These are phyloP conservation scores for Astreopora myriophthalma DNA, from an alignment of 64 coral and sea anemone species.

Conservation along the genomic window DNA sequence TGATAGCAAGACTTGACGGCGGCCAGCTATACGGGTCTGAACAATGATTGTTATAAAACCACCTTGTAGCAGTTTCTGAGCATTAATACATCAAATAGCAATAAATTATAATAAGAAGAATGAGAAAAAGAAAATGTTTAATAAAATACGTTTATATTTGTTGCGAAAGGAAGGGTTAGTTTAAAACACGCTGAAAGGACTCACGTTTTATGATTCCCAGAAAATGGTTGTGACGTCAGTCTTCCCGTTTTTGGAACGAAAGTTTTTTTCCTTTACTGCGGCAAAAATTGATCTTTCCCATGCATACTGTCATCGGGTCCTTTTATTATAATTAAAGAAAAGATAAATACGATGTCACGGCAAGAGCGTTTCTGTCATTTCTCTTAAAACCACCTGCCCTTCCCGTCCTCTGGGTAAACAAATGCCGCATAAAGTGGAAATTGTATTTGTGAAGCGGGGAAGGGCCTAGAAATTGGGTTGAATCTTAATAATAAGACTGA, in stretches of 20 bases:
- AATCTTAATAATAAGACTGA: neutral
- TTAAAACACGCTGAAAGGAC: neutral
- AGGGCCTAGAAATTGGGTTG: neutral
- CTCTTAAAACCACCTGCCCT: neutral
- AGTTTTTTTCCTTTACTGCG: neutral
- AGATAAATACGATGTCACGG: neutral
- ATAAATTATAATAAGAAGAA: neutral
- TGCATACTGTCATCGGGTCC: neutral
- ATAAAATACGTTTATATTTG: neutral
- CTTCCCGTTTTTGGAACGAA: neutral
- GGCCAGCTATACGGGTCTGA: too few relatives aligned
- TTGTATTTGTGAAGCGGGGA: neutral
- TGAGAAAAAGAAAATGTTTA: neutral
- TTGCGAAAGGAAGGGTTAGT: neutral
- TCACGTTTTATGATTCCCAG: neutral
- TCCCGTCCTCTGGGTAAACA: neutral
- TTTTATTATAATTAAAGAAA: constrained; percentile 5
- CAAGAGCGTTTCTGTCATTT: neutral
- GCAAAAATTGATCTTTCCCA: neutral
- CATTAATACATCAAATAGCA: too few relatives aligned
- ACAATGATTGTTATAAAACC: neutral
- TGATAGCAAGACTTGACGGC: neutral
- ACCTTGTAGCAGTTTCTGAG: too few relatives aligned
- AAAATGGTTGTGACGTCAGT: neutral
- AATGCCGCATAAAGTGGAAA: neutral